Evolutionary conservation across 2,797 vertebrate genomes (phyloP), one percentile per base, ranked within the genome.

Genomic region (Gouania willdenowi): DNA sequence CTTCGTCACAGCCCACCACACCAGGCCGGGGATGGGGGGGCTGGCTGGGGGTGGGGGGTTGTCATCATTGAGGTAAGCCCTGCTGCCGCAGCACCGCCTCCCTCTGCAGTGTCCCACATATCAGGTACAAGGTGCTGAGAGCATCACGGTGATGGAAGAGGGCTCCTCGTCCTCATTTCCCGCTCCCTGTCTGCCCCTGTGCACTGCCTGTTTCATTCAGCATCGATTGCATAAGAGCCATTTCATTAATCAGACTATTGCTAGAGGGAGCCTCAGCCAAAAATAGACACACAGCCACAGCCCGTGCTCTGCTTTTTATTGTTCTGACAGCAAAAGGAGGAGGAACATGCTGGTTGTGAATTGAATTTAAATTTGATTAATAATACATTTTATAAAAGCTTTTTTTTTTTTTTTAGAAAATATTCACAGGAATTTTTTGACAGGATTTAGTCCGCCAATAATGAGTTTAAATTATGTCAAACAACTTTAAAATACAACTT

Each of bases 191-290:
- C 13, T 43, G 46, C 33, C 46, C 50, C 58, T 75, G 58, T 75
- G 65, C 74, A 79, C 39, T 39, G 41, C 32, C 39, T 22, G 49
- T 40, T 67, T 66, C 56, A 79, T 77, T 83, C 74, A 69, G 34
- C 47, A 73, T 74, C 29, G 17, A 59, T 77, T 83, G 74, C 73
- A 67, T 79, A 83, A 83, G 52, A 56, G 30, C 45, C 51, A 61
- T 63, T 65, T 79, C 62, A 78, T 81, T 83, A 73, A 73, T 72
- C 62, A 63, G 60, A 5, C 52, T 71, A 59, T 68, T 63, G 60
- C 60, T 59, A 52, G 59, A 81, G 71, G 63, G 66, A 60, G 28
- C 29, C 34, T 4, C 62, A 16, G 52, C 63, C 83, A 79, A 79
- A 72, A 83, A 79, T 79, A 81, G 64, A 49, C 22, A 49, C 22